Evolutionary conservation across 2,797 vertebrate genomes (phyloP), one percentile per base, ranked within the genome.

Genomic region (Brachyrhaphis roseni): DNA sequence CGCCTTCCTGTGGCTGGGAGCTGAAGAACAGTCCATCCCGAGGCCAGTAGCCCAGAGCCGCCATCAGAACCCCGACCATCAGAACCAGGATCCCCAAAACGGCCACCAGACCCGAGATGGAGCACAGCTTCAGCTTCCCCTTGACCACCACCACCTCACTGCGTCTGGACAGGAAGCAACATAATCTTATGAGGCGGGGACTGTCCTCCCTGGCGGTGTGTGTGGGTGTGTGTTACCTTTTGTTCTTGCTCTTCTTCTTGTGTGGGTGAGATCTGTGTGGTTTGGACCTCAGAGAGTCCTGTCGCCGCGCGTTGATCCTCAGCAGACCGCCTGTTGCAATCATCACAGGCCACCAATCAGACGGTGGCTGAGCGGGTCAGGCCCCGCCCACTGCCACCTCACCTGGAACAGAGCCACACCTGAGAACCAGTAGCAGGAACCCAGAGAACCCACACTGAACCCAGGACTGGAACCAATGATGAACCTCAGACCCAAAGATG

Each of bases 321-420:
- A 99, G 94, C 74, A 99, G 96, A 90, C 98, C 98, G 15, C 98
- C 98, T 57, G 98, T 99, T 78, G 98, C 98, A 4, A 99, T 99
- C 98, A 99, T 99, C 86, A 72, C 86, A 75, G 55, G 59, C 51
- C 34, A 74, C 82, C 79, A 84, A 72, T 82, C 80, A 84, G 53
- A 81, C 6, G 8, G 75, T 13, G 53, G 74, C 78, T 79, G 36
- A 76, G 86, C 49, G 34, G 84, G 75, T 57, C 70, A 79, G 55
- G 85, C 77, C 85, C 80, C 2, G 2, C 86, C 81, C 77, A 82
- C 77, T 18, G 0, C 71, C 81, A 59, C 76, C 84, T 86, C 81
- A 90, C 79, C 72, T 62, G 59, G 55, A 86, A 75, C 74, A 73
- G 41, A 57, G 12, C 43, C 41, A 36, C 13, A 23, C 15, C 20